phyloP scores from a whole-genome alignment of 2,888 invertebrate species.

The Drosophila sordidapex region DNA sequence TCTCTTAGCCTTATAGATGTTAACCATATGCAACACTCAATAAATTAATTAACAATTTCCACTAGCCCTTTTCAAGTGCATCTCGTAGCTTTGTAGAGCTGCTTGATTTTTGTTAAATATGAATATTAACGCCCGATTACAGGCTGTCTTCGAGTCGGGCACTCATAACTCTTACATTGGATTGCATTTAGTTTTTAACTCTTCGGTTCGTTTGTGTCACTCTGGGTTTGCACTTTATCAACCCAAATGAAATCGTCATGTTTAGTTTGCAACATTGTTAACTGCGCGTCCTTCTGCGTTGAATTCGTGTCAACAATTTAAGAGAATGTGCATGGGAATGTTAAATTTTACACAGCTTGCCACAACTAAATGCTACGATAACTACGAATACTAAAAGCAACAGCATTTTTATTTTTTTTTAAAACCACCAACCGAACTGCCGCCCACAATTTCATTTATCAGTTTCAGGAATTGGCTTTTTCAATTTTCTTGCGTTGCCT shows the following conservation, averaged over 20 bases:
- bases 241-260: conserved; percentile 4
- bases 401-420: not conserved
- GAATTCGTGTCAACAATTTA: conserved; percentile 32
- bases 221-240: not conserved
- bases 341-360: conserved; percentile 3
- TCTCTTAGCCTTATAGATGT: no score
- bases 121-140: not conserved
- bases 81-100: no score
- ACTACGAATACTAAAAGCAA: not conserved
- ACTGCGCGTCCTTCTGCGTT: conserved; percentile 2
- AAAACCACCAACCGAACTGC: not conserved
- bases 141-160: not conserved
- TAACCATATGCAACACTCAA: no score
- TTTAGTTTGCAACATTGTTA: conserved; percentile 10
- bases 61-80: not conserved
- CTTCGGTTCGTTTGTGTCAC: not conserved
- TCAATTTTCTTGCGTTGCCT: conserved; percentile 4
- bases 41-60: not conserved
- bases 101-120: not conserved
- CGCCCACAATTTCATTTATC: conserved; percentile 1
- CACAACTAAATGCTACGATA: not conserved
- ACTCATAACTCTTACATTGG: not conserved
- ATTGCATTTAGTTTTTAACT: conserved; percentile 1
- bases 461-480: not conserved
- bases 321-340: not conserved